A percentile compares a stretch with the other conserved stretches of the same genome.
Conservation (phyloP, 2,888 invertebrate species). For the Mesoligia furuncula region DNA sequence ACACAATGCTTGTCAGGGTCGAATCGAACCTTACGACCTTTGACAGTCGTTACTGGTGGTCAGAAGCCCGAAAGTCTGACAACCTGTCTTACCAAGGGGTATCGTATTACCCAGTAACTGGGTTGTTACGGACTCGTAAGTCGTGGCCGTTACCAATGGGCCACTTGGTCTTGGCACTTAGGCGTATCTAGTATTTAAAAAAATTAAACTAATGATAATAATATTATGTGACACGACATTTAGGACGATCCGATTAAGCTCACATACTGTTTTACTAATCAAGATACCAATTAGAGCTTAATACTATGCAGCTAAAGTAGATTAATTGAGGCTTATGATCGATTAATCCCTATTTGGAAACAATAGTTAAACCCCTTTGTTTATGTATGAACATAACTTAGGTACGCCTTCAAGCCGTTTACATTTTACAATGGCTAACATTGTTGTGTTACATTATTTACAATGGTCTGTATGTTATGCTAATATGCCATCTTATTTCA, state of each 20-base stretch:
- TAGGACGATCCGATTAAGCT: background rate
- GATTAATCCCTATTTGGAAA: background rate
- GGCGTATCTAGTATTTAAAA: background rate
- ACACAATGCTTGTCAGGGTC: too few relatives aligned
- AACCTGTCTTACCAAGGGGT: too few relatives aligned
- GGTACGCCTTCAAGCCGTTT: background rate
- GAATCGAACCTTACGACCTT: too few relatives aligned
- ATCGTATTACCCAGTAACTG: too few relatives aligned
- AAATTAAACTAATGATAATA: background rate
- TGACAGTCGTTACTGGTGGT: too few relatives aligned
- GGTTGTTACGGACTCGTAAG: too few relatives aligned
- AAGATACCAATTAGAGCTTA: background rate
- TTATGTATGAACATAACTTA: background rate
- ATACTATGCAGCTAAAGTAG: background rate
- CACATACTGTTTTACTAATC: background rate
- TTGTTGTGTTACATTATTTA: constrained; percentile 19
- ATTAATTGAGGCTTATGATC: background rate
- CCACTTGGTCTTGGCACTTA: background rate
- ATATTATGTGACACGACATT: background rate
- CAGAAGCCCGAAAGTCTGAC: too few relatives aligned
- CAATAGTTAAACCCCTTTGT: background rate
- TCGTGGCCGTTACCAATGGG: too few relatives aligned
- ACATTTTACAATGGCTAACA: background rate
- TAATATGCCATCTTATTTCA: constrained; percentile 12
- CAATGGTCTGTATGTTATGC: constrained; percentile 36